phyloP scores from a whole-genome alignment of 2,888 invertebrate genomes.

The Drosophila ochracea region DNA sequence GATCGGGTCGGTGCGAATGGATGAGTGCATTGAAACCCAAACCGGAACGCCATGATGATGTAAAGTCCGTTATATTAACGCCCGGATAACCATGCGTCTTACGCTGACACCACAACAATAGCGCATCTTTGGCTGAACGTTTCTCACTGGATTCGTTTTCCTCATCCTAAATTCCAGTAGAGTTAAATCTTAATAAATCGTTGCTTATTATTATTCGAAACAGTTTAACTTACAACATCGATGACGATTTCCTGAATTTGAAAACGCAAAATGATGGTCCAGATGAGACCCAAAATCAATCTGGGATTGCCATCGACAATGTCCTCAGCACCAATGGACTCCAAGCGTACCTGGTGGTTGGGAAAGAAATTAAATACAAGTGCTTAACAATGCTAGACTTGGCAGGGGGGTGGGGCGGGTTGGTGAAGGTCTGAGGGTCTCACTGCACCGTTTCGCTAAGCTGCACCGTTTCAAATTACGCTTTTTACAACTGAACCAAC shows the following conservation, averaged over 20 bases:
- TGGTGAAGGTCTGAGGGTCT: not conserved
- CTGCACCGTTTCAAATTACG: slow-evolving; percentile 54
- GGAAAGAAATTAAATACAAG: slow-evolving; percentile 33
- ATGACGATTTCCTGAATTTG: slow-evolving; percentile 99
- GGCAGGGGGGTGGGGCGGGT: not conserved
- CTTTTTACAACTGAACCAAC: slow-evolving; percentile 52
- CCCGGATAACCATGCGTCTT: slow-evolving; percentile 98
- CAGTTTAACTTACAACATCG: slow-evolving; percentile 91
- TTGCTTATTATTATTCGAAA: not conserved
- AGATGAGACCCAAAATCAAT: slow-evolving; percentile 98
- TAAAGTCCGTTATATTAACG: slow-evolving; percentile 95
- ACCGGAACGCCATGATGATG: slow-evolving; percentile 97
- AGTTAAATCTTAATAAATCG: not conserved
- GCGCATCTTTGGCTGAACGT: slow-evolving; percentile 99
- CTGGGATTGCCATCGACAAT: slow-evolving; percentile 99
- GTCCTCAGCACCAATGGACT: slow-evolving; percentile 99
- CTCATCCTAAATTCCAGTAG: slow-evolving; percentile 89
- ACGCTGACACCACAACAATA: slow-evolving; percentile 99
- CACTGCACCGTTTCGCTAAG: slow-evolving; percentile 48
- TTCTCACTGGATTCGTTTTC: slow-evolving; percentile 98
- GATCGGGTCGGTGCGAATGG: slow-evolving; percentile 98
- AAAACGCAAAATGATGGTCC: slow-evolving; percentile 99
- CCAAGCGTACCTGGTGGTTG: slow-evolving; percentile 92
- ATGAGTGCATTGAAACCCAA: slow-evolving; percentile 99
- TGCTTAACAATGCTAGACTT: slow-evolving; percentile 25